Evolutionary conservation across 1,140 invertebrate species (phyloP).

Genomic region (Zaprionus camerounensis): DNA sequence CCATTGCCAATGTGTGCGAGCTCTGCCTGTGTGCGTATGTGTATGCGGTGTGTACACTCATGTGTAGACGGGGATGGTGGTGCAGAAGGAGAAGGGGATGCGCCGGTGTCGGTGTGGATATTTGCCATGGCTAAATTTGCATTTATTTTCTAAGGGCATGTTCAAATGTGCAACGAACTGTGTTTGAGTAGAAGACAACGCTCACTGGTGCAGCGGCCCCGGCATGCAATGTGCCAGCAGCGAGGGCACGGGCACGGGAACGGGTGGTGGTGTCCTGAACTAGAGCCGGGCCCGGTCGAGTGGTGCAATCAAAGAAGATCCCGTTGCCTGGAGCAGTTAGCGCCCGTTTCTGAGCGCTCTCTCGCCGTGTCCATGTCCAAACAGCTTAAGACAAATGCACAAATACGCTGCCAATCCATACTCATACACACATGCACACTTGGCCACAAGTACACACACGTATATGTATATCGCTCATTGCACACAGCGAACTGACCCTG

Average conservation of each 20-base stretch:
- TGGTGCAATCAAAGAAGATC: slow-evolving; percentile 71
- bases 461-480: slow-evolving; percentile 15
- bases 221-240: slow-evolving; percentile 5
- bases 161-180: slow-evolving; percentile 82
- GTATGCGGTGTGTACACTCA: slow-evolving; percentile 16
- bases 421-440: slow-evolving; percentile 10
- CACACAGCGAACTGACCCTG: slow-evolving; percentile 56
- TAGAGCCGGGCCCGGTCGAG: slow-evolving; percentile 2
- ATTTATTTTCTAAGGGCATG: slow-evolving; percentile 80
- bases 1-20: slow-evolving; percentile 45
- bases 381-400: slow-evolving; percentile 68
- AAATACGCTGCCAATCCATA: slow-evolving; percentile 17
- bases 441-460: slow-evolving; percentile 41
- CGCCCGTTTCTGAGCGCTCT: slow-evolving; percentile 40
- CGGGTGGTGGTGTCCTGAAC: not conserved
- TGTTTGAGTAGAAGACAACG: slow-evolving; percentile 71
- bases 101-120: slow-evolving; percentile 20
- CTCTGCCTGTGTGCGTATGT: slow-evolving; percentile 26
- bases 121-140: slow-evolving; percentile 77
- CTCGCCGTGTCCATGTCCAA: slow-evolving; percentile 55
- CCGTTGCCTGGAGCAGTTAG: slow-evolving; percentile 62
- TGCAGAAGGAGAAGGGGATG: not conserved
- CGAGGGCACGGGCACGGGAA: slow-evolving; percentile 4
- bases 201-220: slow-evolving; percentile 21
- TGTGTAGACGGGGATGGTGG: slow-evolving; percentile 2